Conservation (phyloP, 1,140 invertebrate species). For the Callitettix versicolor region DNA sequence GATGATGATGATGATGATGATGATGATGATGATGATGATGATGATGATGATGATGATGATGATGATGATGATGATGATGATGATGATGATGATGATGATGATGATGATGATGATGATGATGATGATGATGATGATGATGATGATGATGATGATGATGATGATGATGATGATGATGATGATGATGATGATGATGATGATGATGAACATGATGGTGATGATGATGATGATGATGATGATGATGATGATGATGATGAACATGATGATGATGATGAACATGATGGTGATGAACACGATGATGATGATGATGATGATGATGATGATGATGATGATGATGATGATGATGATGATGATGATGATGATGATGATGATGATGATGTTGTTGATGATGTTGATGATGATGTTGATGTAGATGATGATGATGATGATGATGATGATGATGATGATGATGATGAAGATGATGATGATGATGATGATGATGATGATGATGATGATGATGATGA, state of each 20-base stretch:
- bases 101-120: not conserved
- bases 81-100: not conserved
- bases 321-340: not conserved
- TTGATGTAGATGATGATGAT: not conserved
- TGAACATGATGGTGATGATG: not conserved
- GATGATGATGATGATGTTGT: constrained; percentile 2
- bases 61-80: not conserved
- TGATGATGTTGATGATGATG: not conserved
- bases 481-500: not conserved
- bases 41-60: constrained; percentile 1
- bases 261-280: constrained; percentile 1
- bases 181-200: constrained; percentile 6
- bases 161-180: not conserved
- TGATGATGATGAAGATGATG: not conserved
- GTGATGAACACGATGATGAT: not conserved
- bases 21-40: constrained; percentile 2
- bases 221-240: constrained; percentile 7
- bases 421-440: constrained; percentile 1
- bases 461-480: not conserved
- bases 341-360: not conserved
- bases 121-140: constrained; percentile 3
- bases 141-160: constrained; percentile 8
- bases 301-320: constrained; percentile 1
- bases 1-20: constrained; percentile 1
- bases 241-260: not conserved